These are phyloP conservation scores for Tubulanus polymorphus DNA, from an alignment of 2,888 invertebrate genomes.

Conservation along the genomic window DNA sequence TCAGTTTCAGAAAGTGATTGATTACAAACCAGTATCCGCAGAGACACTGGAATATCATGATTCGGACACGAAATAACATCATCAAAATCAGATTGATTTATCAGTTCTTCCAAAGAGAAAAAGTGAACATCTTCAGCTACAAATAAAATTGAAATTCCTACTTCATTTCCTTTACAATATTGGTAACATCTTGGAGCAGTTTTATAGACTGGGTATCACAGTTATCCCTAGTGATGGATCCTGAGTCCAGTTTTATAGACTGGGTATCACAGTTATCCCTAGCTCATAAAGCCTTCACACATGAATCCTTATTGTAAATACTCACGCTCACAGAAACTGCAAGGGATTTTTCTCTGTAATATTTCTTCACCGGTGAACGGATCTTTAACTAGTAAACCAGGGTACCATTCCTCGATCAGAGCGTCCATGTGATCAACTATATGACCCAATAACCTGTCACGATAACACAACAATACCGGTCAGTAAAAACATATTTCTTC, in stretches of 20 bases:
- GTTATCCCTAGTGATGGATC: no score
- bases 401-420: slow-evolving; percentile 50
- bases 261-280: neutral
- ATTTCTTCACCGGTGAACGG: slow-evolving; percentile 37
- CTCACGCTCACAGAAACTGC: slow-evolving; percentile 33
- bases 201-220: neutral
- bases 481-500: no score
- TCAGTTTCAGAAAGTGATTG: neutral
- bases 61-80: slow-evolving; percentile 31
- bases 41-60: slow-evolving; percentile 28
- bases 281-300: neutral
- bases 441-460: slow-evolving; percentile 35
- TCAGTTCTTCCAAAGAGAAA: slow-evolving; percentile 34
- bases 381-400: slow-evolving; percentile 39
- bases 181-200: neutral
- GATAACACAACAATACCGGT: neutral
- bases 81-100: slow-evolving; percentile 24
- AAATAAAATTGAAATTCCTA: slow-evolving; percentile 1
- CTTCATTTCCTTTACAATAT: neutral
- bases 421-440: slow-evolving; percentile 43
- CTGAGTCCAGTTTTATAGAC: no score
- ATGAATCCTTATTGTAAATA: neutral
- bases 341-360: slow-evolving; percentile 35
- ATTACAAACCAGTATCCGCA: slow-evolving; percentile 30
- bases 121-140: slow-evolving; percentile 20